Percentiles rank a stretch among this genome's conserved stretches.
These are phyloP conservation scores for Phenacoccus solenopsis DNA, from an alignment of 1,140 invertebrate species.

Conservation along the genomic window DNA sequence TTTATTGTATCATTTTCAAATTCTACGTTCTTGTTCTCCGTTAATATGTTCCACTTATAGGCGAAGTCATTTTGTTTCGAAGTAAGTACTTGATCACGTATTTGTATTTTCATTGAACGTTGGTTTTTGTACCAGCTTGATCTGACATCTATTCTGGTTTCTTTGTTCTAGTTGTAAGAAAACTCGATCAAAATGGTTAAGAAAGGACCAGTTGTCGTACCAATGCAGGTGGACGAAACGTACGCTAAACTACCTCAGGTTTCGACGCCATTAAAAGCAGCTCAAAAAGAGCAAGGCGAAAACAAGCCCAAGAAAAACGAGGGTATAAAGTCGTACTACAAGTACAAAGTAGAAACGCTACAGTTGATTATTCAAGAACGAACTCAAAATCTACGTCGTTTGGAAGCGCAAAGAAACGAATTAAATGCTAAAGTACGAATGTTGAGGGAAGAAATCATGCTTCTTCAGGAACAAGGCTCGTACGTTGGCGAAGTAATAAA, in stretches of 20 bases:
- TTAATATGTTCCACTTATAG: too few species aligned
- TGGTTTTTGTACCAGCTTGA: too few species aligned
- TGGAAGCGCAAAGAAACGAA: conserved; percentile 98
- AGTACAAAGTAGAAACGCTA: conserved; percentile 93
- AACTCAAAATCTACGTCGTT: conserved; percentile 88
- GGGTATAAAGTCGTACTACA: conserved; percentile 87
- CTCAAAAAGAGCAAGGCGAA: conserved; percentile 77
- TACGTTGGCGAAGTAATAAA: conserved; percentile 99
- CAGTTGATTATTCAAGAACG: conserved; percentile 93
- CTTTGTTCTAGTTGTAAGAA: too few species aligned
- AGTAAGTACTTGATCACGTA: too few species aligned
- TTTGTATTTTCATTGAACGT: too few species aligned
- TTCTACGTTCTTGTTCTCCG: too few species aligned
- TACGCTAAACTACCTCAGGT: background rate
- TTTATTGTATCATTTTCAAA: too few species aligned
- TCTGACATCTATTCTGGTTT: too few species aligned
- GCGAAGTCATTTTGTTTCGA: too few species aligned
- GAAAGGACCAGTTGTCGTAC: background rate
- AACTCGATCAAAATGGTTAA: conserved; percentile 10
- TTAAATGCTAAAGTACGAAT: conserved; percentile 98
- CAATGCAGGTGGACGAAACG: conserved; percentile 1
- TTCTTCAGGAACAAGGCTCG: conserved; percentile 97
- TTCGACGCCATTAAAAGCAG: background rate
- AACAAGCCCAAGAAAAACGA: conserved; percentile 50
- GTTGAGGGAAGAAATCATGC: conserved; percentile 92